Evolutionary conservation across 2,113 vertebrate genomes (phyloP).

Genomic region (Epinephelus lanceolatus): DNA sequence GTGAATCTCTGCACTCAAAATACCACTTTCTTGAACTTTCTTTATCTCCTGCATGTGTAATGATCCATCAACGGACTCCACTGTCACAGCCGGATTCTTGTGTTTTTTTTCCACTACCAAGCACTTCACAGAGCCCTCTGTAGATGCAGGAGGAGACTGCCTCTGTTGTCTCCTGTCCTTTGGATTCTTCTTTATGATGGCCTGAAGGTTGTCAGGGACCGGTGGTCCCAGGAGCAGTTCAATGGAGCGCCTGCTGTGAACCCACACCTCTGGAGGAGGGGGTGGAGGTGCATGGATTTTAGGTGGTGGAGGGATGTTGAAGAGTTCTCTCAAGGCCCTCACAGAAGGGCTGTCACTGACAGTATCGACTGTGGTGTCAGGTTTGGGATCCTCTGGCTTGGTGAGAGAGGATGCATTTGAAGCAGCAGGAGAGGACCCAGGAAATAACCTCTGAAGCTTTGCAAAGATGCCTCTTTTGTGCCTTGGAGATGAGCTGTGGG

Average conservation of each 20-base stretch:
- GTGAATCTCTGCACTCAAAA: conserved; percentile 54
- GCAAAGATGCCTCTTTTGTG: conserved; percentile 81
- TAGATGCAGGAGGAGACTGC: conserved; percentile 49
- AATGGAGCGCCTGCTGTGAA: conserved; percentile 77
- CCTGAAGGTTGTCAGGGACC: conserved; percentile 42
- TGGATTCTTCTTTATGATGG: conserved; percentile 75
- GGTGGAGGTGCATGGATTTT: conserved; percentile 91
- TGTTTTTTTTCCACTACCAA: conserved; percentile 61
- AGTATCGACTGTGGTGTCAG: conserved; percentile 12
- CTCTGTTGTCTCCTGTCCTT: conserved; percentile 79
- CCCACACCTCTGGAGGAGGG: conserved; percentile 89
- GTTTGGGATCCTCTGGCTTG: conserved; percentile 58
- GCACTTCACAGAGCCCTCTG: conserved; percentile 62
- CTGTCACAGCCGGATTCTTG: conserved; percentile 26
- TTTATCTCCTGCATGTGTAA: conserved; percentile 18
- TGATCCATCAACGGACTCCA: conserved; percentile 43
- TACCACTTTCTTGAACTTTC: conserved; percentile 65
- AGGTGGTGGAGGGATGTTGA: conserved; percentile 91
- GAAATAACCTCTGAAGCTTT: conserved; percentile 85
- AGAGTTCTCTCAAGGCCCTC: conserved; percentile 77
- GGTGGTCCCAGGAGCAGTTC: conserved; percentile 81
- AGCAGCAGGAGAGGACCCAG: conserved; percentile 76
- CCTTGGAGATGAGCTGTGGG: conserved; percentile 78
- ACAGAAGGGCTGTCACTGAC: conserved; percentile 69
- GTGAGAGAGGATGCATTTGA: conserved; percentile 73